These are phyloP conservation scores for Sebastes kiyomatsui DNA, from an alignment of 2,797 vertebrate species.

Conservation along the genomic window DNA sequence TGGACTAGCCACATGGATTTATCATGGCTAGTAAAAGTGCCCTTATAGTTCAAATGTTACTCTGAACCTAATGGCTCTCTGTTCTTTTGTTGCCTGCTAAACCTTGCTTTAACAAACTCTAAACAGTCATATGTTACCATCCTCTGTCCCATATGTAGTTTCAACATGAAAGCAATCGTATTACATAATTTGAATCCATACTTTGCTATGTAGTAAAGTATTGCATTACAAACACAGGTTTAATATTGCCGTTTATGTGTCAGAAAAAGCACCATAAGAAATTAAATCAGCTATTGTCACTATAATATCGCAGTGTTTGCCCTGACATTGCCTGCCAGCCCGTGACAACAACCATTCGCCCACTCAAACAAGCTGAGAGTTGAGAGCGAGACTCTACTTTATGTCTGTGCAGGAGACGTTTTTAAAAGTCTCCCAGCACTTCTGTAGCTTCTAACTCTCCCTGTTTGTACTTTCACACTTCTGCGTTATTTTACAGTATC, in stretches of 20 bases:
- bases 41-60: neutral
- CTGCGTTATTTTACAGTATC: neutral
- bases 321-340: no score
- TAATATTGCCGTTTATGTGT: neutral
- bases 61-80: neutral
- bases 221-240: neutral
- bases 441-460: neutral
- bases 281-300: neutral
- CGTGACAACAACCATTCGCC: no score
- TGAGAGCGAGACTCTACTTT: no score
- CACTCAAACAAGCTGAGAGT: no score
- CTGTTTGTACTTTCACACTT: neutral
- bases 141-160: neutral
- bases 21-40: no score
- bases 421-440: neutral
- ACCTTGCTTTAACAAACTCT: neutral
- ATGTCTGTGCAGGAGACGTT: neutral
- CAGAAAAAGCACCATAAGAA: neutral
- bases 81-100: neutral
- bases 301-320: neutral
- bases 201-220: neutral
- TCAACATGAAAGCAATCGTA: neutral
- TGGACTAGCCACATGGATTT: no score
- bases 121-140: neutral
- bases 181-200: neutral